Evolutionary conservation across 2,888 invertebrate species (phyloP).

Genomic region (Sinohyriopsis cumingii): DNA sequence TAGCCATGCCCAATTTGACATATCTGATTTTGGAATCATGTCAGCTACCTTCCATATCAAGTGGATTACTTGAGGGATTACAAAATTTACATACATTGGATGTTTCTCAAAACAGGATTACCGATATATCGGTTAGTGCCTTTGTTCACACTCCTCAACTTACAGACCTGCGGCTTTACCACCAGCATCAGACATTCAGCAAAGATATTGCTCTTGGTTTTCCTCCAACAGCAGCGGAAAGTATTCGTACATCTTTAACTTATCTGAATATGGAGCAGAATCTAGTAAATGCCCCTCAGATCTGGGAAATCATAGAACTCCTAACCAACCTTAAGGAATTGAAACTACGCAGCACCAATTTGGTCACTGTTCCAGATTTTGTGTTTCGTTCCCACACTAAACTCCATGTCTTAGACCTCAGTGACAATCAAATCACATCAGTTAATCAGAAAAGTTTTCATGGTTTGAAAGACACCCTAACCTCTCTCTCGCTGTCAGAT

Average conservation of each 20-base stretch:
- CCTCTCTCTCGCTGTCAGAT: slow-evolving; percentile 31
- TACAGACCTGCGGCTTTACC: slow-evolving; percentile 53
- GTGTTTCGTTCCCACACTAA: slow-evolving; percentile 47
- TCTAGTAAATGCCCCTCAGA: slow-evolving; percentile 16
- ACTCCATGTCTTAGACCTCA: slow-evolving; percentile 45
- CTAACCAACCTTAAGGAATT: slow-evolving; percentile 34
- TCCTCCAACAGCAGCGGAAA: slow-evolving; percentile 39
- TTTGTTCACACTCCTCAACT: slow-evolving; percentile 39
- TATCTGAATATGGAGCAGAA: slow-evolving; percentile 65
- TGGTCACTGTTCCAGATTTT: slow-evolving; percentile 45
- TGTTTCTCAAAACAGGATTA: slow-evolving; percentile 36
- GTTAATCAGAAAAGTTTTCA: slow-evolving; percentile 49
- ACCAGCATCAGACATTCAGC: slow-evolving; percentile 11
- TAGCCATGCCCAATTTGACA: slow-evolving; percentile 38
- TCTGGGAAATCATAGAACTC: slow-evolving; percentile 36
- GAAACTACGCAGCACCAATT: slow-evolving; percentile 29
- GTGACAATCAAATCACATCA: slow-evolving; percentile 38
- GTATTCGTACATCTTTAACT: slow-evolving; percentile 67
- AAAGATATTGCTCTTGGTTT: slow-evolving; percentile 16
- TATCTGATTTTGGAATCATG: slow-evolving; percentile 49
- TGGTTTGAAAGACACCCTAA: slow-evolving; percentile 50
- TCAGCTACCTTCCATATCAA: slow-evolving; percentile 36
- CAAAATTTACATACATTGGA: slow-evolving; percentile 37
- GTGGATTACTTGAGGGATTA: slow-evolving; percentile 49
- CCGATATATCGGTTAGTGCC: slow-evolving; percentile 18